Percentiles rank a stretch among this genome's conserved stretches.
phyloP scores from a whole-genome alignment of 2,888 invertebrate genomes.

The Matsumyia berberina region DNA sequence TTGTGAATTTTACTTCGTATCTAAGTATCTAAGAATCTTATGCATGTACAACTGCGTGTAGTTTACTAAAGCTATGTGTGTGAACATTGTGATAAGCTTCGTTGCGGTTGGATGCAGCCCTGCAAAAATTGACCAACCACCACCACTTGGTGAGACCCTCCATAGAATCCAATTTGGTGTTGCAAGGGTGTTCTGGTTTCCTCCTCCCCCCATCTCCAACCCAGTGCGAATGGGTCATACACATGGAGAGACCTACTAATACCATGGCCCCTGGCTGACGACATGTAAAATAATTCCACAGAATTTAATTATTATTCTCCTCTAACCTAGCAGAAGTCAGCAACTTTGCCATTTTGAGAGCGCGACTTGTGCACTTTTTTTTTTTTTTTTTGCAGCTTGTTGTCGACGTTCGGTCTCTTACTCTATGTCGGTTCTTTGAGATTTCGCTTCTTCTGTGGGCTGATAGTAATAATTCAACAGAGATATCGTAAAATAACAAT shows the following conservation, averaged over 20 bases:
- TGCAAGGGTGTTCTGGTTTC: constrained; percentile 51
- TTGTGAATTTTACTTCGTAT: constrained; percentile 48
- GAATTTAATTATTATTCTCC: constrained; percentile 75
- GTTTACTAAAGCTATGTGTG: constrained; percentile 2
- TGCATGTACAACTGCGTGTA: constrained; percentile 25
- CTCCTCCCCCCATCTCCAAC: constrained; percentile 20
- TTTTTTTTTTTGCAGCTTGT: constrained; percentile 9
- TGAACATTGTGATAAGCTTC: constrained; percentile 58
- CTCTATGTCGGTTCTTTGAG: constrained; percentile 13
- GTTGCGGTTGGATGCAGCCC: constrained; percentile 68
- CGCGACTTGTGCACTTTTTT: constrained; percentile 71
- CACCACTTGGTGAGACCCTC: constrained; percentile 11
- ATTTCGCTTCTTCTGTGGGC: constrained; percentile 18
- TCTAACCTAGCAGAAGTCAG: constrained; percentile 72
- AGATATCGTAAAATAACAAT: constrained; percentile 20
- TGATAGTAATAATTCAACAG: constrained; percentile 35
- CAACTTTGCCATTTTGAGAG: constrained; percentile 73
- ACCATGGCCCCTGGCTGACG: constrained; percentile 43
- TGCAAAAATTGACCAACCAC: constrained; percentile 55
- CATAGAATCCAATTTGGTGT: constrained; percentile 69
- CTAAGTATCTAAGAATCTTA: constrained; percentile 25
- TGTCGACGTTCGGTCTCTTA: constrained; percentile 18
- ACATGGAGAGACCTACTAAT: constrained; percentile 25
- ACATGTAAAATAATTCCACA: constrained; percentile 73
- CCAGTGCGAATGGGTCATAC: constrained; percentile 56